Base-by-base conservation (phyloP, 1,140 invertebrate genomes). In the Metopolophium dirhodum region DNA sequence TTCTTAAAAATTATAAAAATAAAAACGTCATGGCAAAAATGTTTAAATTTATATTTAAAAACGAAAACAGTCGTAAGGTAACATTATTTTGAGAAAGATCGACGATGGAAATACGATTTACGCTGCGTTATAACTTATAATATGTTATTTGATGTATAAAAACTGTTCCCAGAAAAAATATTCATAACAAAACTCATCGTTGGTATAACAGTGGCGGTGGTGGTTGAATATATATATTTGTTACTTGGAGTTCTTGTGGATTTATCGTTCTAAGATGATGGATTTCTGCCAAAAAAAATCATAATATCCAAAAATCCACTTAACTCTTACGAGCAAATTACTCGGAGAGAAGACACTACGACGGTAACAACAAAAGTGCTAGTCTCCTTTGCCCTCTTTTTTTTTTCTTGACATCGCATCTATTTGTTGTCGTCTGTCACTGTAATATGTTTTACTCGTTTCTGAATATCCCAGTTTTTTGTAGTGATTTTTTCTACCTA, bases 251-350 rank as follows among this genome's bases (percentile, higher is more conserved):
- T 7, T 41, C 23, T 57, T 54, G 88, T 37, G 54, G 7, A 57
- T 89, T 57, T 57, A 89, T 89, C 35, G 88, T 41, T 37, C 22
- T 54, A n/a, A 41, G 57, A 90, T 90, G 89, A 90, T 90, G 89
- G 89, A 90, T 68, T 61, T 61, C 35, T 45, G 89, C 89, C 89
- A 90, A 90, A 90, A 89, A 89, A 4, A 45, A 61, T 26, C 51
- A 47, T n/a, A 30, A 90, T 90, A 90, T 90, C 89, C 89, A 90
- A 90, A 90, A 90, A 90, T 90, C 89, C 89, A 90, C 89, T 90
- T 90, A 68, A 90, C 54, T 89, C 88, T 37, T 57, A 90, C 54
- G 22, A 90, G 37, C 57, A 35, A 90, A 68, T 90, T 89, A 89
- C 88, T 89, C 20, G n/a, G 35, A 37, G 51, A 88, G 18, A 37